phyloP scores from a whole-genome alignment of 2,888 invertebrate genomes.

The Calliopum simillimum region DNA sequence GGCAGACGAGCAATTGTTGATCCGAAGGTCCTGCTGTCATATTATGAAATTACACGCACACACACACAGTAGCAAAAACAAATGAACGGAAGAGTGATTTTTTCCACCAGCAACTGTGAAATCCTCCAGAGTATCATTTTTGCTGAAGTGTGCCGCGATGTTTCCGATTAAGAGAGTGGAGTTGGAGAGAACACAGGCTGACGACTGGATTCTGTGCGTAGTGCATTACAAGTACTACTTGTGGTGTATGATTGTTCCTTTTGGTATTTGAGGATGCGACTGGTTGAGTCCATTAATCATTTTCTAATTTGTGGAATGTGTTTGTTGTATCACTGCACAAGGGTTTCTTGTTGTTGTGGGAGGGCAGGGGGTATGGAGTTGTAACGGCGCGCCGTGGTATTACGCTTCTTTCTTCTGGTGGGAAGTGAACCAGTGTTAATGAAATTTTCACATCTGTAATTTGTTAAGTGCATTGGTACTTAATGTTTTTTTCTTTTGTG shows the following conservation, averaged over 20 bases:
- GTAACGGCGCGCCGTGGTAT: constrained; percentile 5
- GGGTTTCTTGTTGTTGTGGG: neutral
- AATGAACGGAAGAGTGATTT: constrained; percentile 60
- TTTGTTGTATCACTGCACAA: constrained; percentile 20
- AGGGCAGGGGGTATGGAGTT: neutral
- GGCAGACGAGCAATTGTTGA: constrained; percentile 11
- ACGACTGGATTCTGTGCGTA: constrained; percentile 6
- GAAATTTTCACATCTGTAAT: constrained; percentile 68
- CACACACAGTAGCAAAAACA: constrained; percentile 31
- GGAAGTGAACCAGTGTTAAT: constrained; percentile 54
- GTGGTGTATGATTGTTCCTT: constrained; percentile 18
- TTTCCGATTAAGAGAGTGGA: constrained; percentile 33
- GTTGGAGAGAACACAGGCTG: neutral
- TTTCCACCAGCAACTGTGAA: constrained; percentile 38
- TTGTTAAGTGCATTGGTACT: constrained; percentile 66
- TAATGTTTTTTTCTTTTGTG: constrained; percentile 50
- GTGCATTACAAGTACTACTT: neutral
- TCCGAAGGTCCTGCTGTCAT: constrained; percentile 23
- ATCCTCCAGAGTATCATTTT: constrained; percentile 64
- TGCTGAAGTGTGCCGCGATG: constrained; percentile 60
- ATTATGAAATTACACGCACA: constrained; percentile 37
- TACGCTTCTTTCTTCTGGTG: constrained; percentile 15
- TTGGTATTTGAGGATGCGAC: constrained; percentile 50
- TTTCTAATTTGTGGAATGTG: constrained; percentile 67
- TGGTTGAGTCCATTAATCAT: constrained; percentile 67